Base-by-base conservation (phyloP, 2,888 invertebrate species). In the Drosophila ustulata region DNA sequence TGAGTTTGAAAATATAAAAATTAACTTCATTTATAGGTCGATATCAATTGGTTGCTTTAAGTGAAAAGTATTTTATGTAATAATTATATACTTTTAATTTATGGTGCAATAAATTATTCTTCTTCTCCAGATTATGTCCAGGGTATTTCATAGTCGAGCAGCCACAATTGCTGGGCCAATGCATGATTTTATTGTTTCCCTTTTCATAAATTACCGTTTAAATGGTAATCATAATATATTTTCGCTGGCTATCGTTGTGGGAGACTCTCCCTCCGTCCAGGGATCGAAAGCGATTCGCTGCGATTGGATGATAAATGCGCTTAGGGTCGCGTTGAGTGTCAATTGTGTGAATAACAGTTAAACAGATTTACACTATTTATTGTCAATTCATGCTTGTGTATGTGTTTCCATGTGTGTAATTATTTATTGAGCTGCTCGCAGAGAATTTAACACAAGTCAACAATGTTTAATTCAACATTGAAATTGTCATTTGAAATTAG, bases 311-410 rank as follows among this genome's bases (percentile, higher is more conserved):
- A 88, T 85, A 71, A 82, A 86, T 82, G 69, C 62, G 77, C 57
- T 71, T 65, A 66, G 83, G 80, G 81, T 71, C 84, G 67, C 78
- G 71, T 66, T 83, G 71, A 71, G 71, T 76, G 77, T 82, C 77
- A 85, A 85, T 76, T 82, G 86, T 82, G 62, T 71, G 77, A 64
- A 82, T 67, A 82, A 86, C 82, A 77, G 69, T 65, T 68, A 65
- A 68, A 69, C 81, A 83, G 86, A 82, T 88, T 82, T 71, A 64
- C 61, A 75, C 43, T 71, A 86, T 80, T 80, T 75, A 71, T 66
- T 52, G 65, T 58, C 34, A 51, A 55, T 47, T 59, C 64, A 57
- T 63, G 34, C n/a, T 25, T 23, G 9, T 28, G n/a, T 51, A 3
- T 18, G 23, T 51, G 30, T 39, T 8, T 46, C 9, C 34, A 3